Conservation (phyloP, 2,888 invertebrate genomes). For the Aquatica leii region DNA sequence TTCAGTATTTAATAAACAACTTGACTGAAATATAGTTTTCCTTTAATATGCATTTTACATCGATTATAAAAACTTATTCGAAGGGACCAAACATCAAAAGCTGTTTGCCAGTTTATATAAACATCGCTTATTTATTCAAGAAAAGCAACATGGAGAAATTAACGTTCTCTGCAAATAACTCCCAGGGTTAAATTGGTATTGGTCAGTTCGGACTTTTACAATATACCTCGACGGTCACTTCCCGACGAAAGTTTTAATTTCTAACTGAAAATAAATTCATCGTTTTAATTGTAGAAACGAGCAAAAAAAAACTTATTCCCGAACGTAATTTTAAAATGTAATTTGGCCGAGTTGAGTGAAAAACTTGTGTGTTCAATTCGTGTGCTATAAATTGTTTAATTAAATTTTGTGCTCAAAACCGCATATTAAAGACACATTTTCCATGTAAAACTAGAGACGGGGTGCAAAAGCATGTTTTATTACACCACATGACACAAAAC, state of each 20-base stretch:
- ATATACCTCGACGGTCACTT: background rate
- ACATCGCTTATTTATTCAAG: background rate
- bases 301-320: background rate
- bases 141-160: slow-evolving; percentile 4
- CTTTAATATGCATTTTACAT: too few relatives aligned
- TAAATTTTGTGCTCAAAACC: slow-evolving; percentile 31
- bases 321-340: slow-evolving; percentile 11
- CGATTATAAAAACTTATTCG: too few relatives aligned
- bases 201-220: background rate
- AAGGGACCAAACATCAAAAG: background rate
- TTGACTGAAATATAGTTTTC: too few relatives aligned
- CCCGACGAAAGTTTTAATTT: too few relatives aligned
- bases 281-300: too few relatives aligned
- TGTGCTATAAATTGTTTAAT: slow-evolving; percentile 31
- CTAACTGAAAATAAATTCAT: background rate
- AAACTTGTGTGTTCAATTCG: slow-evolving; percentile 10
- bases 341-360: slow-evolving; percentile 4
- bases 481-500: slow-evolving; percentile 16
- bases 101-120: background rate
- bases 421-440: slow-evolving; percentile 35
- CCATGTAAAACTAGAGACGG: slow-evolving; percentile 20
- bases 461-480: slow-evolving; percentile 30
- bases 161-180: background rate
- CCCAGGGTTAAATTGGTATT: slow-evolving; percentile 2
- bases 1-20: too few relatives aligned